Conservation (phyloP, 2,888 invertebrate genomes). For the Cryptophagus acutangulus region DNA sequence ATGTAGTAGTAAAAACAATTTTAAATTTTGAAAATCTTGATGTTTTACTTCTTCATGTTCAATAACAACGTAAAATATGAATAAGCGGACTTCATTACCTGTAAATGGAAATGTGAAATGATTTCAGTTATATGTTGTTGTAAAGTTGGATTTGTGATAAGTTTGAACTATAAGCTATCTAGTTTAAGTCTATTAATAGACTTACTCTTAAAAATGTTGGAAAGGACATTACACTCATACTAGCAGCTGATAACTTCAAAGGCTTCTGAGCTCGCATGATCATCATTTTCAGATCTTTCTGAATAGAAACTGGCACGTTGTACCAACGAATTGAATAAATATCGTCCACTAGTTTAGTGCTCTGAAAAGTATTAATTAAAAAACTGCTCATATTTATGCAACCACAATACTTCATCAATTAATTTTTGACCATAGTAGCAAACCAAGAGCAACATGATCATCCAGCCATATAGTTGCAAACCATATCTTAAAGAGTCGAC, state of each 20-base stretch:
- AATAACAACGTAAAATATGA: constrained; percentile 2
- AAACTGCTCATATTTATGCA: too few species aligned
- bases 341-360: too few species aligned
- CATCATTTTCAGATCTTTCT: background rate
- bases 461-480: constrained; percentile 31
- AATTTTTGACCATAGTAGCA: constrained; percentile 32
- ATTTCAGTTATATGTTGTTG: too few species aligned
- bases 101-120: too few species aligned
- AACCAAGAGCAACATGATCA: constrained; percentile 26
- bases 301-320: background rate
- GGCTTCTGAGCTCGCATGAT: background rate
- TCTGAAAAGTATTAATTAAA: too few species aligned
- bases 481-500: constrained; percentile 27
- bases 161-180: too few species aligned
- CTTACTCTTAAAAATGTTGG: constrained; percentile 1
- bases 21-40: too few species aligned
- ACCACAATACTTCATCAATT: constrained; percentile 28
- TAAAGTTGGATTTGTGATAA: too few species aligned
- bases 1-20: too few species aligned
- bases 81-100: constrained; percentile 2
- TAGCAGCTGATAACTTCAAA: background rate
- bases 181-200: too few species aligned
- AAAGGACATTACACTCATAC: constrained; percentile 1
- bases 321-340: background rate
- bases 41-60: background rate